Evolutionary conservation across 1,140 invertebrate genomes (phyloP), one percentile per base, ranked within the genome.

Genomic region (Chrysomallon squamiferum): DNA sequence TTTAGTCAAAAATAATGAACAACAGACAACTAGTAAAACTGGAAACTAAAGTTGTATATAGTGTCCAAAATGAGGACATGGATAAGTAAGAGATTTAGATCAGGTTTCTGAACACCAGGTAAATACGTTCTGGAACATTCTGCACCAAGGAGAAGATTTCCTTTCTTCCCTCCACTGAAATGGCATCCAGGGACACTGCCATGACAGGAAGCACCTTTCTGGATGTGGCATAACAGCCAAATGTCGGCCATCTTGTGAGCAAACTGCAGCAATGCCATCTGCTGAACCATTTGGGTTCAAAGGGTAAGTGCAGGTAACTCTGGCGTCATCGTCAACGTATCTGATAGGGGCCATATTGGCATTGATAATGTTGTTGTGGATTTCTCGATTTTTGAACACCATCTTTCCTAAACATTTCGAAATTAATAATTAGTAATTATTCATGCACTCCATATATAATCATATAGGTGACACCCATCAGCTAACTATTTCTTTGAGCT

Each of bases 201-300:
- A 85, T 1, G 79, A 65, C 66, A 82, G 65, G 47, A 83, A 74
- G 71, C 80, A 81, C 22, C 97, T 88, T 86, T 99, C 97, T 0
- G 97, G 96, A 88, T 99, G 97, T 15, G 97, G 97, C 97, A 99
- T 99, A 88, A 99, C 91, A 0, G 95, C 96, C 65, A 98, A 87
- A 87, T 98, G 96, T 29, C 96, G 89, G 0, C 96, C 97, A 87
- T 98, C 91, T 5, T 76, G 64, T 0, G 95, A 98, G 76, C 93
- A 95, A 54, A 99, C 84, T 20, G 92, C 95, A 49, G 96, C 96
- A 60, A 97, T 89, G 25, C 93, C 85, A 58, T 78, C 76, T 22
- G 87, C 83, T 75, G 92, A 94, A 58, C 96, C 96, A 87, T 98
- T 98, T 1, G 95, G 96, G 88, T 98, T 98, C 86, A 95, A 89